Base-by-base conservation (phyloP, 2,113 vertebrate genomes). In the Eurypyga helias region DNA sequence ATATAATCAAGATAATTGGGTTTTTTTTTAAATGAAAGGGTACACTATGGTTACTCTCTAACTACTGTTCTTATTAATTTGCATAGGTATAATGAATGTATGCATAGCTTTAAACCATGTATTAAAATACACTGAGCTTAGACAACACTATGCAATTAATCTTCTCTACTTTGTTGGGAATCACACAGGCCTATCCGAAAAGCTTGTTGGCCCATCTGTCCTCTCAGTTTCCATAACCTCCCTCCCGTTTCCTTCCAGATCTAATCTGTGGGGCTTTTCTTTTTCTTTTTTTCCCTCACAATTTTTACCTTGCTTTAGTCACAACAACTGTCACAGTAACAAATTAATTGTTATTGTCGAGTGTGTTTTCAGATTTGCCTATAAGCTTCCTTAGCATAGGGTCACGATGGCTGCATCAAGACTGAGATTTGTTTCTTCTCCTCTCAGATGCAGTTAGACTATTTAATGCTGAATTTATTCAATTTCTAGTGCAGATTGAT, bases 41-140 rank as follows among this genome's bases (percentile, higher is more conserved):
- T 95, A 61, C 57, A 16, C 64, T 76, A 0, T 55, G 90, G 86
- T 87, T 84, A 36, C 57, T 72, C 4, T 34, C 70, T 38, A 89
- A 93, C 79, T 71, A 78, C 51, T 66, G n/a, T 41, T 92, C 79
- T 65, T 91, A 73, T 12, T 90, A 65, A 93, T 96, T 95, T 92
- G 51, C 89, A 64, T 33, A 17, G 72, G 24, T 81, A 28, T 61
- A 90, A 90, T 62, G 72, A 93, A 66, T 60, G 52, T 6, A 31
- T 61, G 76, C 61, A 24, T 49, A 76, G 90, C 83, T 96, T 91
- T 89, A 89, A 95, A 86, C n/a, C 46, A 57, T 36, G 78, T 60
- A 65, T 85, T 95, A 88, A 80, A 95, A 89, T 58, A 10, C 69
- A 73, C 14, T 61, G 88, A 88, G 79, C 86, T 96, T 77, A 90